Conservation (phyloP, 1,140 invertebrate genomes). For the Choristoneura fumiferana region DNA sequence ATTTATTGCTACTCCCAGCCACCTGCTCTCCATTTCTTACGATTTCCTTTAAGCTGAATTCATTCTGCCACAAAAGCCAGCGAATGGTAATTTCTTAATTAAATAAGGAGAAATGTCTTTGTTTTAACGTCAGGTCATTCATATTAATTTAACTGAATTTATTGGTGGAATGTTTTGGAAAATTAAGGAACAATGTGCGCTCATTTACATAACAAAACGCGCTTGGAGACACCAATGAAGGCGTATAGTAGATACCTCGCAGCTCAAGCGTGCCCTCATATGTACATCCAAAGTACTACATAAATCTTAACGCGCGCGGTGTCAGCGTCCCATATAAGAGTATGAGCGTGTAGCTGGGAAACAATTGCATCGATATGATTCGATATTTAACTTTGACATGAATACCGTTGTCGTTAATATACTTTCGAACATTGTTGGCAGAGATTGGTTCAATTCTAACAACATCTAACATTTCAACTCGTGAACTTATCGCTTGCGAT, state of each 20-base stretch:
- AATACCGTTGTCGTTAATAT: background rate
- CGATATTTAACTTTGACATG: background rate
- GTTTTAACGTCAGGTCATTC: slow-evolving; percentile 23
- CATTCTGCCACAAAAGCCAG: slow-evolving; percentile 35
- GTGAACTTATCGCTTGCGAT: slow-evolving; percentile 14
- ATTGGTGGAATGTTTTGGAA: slow-evolving; percentile 13
- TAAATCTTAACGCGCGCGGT: background rate
- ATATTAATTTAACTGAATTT: slow-evolving; percentile 13
- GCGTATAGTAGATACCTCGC: background rate
- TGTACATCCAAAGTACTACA: background rate
- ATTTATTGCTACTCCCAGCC: slow-evolving; percentile 51
- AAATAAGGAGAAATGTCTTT: slow-evolving; percentile 39
- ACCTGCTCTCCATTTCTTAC: slow-evolving; percentile 53
- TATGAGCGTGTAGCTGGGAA: background rate
- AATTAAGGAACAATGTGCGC: slow-evolving; percentile 11
- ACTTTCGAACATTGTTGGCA: slow-evolving; percentile 4
- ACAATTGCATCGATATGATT: slow-evolving; percentile 6
- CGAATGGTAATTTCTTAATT: slow-evolving; percentile 41
- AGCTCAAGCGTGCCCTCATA: background rate
- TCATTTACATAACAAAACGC: slow-evolving; percentile 18
- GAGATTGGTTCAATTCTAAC: background rate
- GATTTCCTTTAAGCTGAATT: slow-evolving; percentile 50
- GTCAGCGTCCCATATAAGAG: background rate
- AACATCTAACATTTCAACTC: slow-evolving; percentile 12
- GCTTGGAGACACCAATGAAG: slow-evolving; percentile 9